These are phyloP conservation scores for Papilio aristodemus DNA, from an alignment of 1,140 invertebrate species.

Conservation along the genomic window DNA sequence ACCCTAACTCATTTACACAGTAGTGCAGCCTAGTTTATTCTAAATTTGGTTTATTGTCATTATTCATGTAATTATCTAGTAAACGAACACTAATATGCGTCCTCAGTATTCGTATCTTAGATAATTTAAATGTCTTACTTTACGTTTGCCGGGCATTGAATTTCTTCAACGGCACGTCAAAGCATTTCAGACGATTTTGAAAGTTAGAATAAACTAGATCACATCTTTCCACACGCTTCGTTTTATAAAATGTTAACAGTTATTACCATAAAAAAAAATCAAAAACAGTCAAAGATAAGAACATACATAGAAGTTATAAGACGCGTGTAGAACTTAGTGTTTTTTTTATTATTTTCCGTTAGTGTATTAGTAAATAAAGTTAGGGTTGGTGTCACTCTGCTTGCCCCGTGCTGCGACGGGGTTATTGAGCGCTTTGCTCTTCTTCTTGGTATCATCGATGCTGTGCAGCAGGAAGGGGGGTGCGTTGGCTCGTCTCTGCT, in stretches of 20 bases:
- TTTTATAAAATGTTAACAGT: too few species aligned
- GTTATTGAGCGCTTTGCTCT: slow-evolving; percentile 48
- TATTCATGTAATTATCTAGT: slow-evolving; percentile 45
- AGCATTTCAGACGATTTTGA: background rate
- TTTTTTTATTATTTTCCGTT: background rate
- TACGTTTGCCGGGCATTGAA: background rate
- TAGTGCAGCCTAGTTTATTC: background rate
- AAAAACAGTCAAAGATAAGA: too few species aligned
- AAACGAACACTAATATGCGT: slow-evolving; percentile 61
- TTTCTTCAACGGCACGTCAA: background rate
- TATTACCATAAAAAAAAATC: too few species aligned
- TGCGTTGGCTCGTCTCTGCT: slow-evolving; percentile 53
- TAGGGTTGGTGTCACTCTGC: slow-evolving; percentile 68
- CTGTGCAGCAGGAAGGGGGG: slow-evolving; percentile 66
- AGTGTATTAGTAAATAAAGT: slow-evolving; percentile 64
- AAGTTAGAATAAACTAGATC: slow-evolving; percentile 1
- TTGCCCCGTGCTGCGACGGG: slow-evolving; percentile 45
- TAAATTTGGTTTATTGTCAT: background rate
- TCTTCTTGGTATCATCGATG: slow-evolving; percentile 63
- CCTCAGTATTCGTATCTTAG: slow-evolving; percentile 54
- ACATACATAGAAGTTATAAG: background rate
- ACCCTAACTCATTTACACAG: background rate
- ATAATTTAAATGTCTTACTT: slow-evolving; percentile 39
- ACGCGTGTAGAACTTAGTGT: background rate
- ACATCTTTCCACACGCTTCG: background rate